Evolutionary conservation across 2,888 invertebrate genomes (phyloP).

Genomic region (Aromia moschata): DNA sequence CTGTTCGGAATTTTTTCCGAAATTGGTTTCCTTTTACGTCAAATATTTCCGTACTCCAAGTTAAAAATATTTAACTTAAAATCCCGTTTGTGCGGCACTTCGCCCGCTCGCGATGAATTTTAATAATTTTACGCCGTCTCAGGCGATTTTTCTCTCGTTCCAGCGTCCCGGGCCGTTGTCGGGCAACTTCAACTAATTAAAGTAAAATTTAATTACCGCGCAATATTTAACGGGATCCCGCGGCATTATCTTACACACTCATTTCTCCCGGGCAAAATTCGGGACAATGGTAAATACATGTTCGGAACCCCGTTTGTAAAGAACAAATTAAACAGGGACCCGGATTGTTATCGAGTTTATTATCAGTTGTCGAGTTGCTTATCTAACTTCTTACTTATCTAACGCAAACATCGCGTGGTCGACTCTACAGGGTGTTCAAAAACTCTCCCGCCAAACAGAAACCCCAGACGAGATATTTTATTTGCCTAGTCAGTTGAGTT

Average conservation of each 20-base stretch:
- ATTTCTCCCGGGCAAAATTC: conserved; percentile 40
- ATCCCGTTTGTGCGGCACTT: no score
- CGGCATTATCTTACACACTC: conserved; percentile 31
- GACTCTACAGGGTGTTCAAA: no score
- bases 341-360: conserved; percentile 39
- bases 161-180: background rate
- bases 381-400: conserved; percentile 39
- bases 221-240: conserved; percentile 36
- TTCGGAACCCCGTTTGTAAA: conserved; percentile 35
- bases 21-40: no score
- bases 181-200: conserved; percentile 30
- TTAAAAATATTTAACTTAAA: no score
- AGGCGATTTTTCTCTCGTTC: background rate
- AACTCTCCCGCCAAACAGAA: no score
- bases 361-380: conserved; percentile 43
- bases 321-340: conserved; percentile 43
- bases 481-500: no score
- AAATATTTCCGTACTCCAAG: no score
- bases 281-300: conserved; percentile 43
- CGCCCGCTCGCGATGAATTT: no score
- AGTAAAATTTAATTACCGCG: conserved; percentile 36
- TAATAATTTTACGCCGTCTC: background rate
- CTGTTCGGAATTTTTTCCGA: no score
- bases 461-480: no score
- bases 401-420: conserved; percentile 29